Percentiles rank a stretch among this genome's conserved stretches.
Evolutionary conservation across 2,888 invertebrate genomes (phyloP).

Genomic region (Apamea anceps): DNA sequence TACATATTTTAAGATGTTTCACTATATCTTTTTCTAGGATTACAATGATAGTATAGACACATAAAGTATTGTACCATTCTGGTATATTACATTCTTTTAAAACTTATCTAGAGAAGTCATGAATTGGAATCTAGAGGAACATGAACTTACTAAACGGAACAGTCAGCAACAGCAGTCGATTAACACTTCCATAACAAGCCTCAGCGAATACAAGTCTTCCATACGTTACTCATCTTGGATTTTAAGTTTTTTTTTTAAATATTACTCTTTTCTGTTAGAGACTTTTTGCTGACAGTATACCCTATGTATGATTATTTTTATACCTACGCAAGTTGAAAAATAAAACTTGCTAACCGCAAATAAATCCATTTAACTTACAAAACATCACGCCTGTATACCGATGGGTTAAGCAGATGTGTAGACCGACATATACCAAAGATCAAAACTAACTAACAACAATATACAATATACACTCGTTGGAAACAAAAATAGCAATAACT

Average conservation of each 20-base stretch:
- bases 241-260: not conserved
- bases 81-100: not conserved
- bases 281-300: not conserved
- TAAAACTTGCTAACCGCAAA: slow-evolving; percentile 2
- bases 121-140: slow-evolving; percentile 17
- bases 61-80: slow-evolving; percentile 1
- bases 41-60: not conserved
- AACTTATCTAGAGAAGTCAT: not conserved
- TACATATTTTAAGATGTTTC: slow-evolving; percentile 4
- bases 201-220: not conserved
- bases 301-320: not conserved
- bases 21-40: slow-evolving; percentile 11
- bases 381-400: not conserved
- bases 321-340: slow-evolving; percentile 8
- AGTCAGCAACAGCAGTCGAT: not conserved
- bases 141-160: slow-evolving; percentile 23
- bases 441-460: slow-evolving; percentile 34
- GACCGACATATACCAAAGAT: slow-evolving; percentile 5
- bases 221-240: not conserved
- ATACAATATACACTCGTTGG: slow-evolving; percentile 39
- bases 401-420: not conserved
- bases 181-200: not conserved
- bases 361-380: not conserved
- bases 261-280: not conserved
- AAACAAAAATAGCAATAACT: slow-evolving; percentile 11